Evolutionary conservation across 2,113 vertebrate species (phyloP).

Genomic region (Cynocephalus volans): DNA sequence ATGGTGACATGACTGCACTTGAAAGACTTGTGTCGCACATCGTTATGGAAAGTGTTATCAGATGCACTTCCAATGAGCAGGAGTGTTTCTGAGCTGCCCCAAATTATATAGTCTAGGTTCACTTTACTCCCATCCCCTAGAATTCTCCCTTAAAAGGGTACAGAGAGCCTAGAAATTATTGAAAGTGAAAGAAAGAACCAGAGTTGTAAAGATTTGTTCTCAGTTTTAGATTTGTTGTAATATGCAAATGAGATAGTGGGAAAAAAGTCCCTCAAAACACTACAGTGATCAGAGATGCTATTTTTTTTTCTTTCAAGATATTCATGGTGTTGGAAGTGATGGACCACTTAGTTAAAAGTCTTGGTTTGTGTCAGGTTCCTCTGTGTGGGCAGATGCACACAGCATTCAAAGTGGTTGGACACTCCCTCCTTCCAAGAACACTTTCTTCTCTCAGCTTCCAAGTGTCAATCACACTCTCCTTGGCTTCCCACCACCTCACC

Average conservation of each 20-base stretch:
- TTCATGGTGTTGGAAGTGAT: not conserved
- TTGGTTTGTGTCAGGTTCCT: not conserved
- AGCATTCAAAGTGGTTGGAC: not conserved
- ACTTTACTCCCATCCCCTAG: not conserved
- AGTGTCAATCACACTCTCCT: not conserved
- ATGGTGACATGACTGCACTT: conserved; percentile 51
- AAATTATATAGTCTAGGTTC: not conserved
- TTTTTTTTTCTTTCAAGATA: not conserved
- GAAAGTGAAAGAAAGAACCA: not conserved
- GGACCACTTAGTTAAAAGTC: not conserved
- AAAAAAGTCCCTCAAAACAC: conserved; percentile 32
- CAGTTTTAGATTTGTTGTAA: conserved; percentile 14
- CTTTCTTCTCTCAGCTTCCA: not conserved
- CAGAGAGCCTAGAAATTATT: conserved; percentile 19
- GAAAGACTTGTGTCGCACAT: not conserved
- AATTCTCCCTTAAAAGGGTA: conserved; percentile 37
- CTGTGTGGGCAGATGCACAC: fast-evolving
- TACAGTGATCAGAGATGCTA: not conserved
- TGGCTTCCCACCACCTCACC: not conserved
- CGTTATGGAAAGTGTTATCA: conserved; percentile 55
- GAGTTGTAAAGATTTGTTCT: conserved; percentile 21
- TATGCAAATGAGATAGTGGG: not conserved
- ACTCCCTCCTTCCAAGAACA: not conserved
- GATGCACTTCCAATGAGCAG: not conserved
- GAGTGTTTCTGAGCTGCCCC: conserved; percentile 48